Evolutionary conservation across 2,113 vertebrate species (phyloP), one percentile per base, ranked within the genome.

Genomic region (Podarcis cretensis): DNA sequence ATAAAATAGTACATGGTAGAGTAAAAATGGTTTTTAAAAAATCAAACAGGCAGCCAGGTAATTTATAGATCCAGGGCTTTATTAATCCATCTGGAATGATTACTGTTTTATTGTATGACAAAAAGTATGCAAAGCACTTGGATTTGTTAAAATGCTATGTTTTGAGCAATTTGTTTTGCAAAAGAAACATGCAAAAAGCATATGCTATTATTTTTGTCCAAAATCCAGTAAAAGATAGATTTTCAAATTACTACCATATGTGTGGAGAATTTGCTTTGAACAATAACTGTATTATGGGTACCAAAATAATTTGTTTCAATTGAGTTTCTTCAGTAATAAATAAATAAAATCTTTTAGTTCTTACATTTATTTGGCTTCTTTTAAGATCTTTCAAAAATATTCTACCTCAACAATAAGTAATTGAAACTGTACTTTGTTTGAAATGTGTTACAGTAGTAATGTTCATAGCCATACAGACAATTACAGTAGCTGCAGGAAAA

Each of bases 111-210:
- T 79, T 93, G 5, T 68, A 59, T 65, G 87, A 88, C 89, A 92
- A 90, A 94, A 96, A 95, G 27, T 89, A 95, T 86, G 43, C 83
- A 93, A 95, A 94, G 80, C 87, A 94, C 94, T 95, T 94, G 92
- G 85, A 93, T 94, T 96, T 94, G 79, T 94, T 95, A 21, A 92
- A 95, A 94, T 75, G 87, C 89, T 94, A 88, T 66, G 57, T 91
- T 95, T 82, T 94, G 83, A 96, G 80, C 90, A 95, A 91, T 94
- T 96, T 94, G 74, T 96, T 95, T 95, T 94, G 83, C 94, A 93
- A 94, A 87, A 95, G 78, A 93, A 89, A 91, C 3, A 3, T 91
- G 91, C 93, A 93, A 88, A 96, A 95, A 95, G 3, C 90, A 91
- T 93, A 86, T 95, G 92, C 85, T 37, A 40, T 94, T 95, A 78